These are phyloP conservation scores for Phalloptychus januarius DNA, from an alignment of 2,797 vertebrate genomes.

Conservation along the genomic window DNA sequence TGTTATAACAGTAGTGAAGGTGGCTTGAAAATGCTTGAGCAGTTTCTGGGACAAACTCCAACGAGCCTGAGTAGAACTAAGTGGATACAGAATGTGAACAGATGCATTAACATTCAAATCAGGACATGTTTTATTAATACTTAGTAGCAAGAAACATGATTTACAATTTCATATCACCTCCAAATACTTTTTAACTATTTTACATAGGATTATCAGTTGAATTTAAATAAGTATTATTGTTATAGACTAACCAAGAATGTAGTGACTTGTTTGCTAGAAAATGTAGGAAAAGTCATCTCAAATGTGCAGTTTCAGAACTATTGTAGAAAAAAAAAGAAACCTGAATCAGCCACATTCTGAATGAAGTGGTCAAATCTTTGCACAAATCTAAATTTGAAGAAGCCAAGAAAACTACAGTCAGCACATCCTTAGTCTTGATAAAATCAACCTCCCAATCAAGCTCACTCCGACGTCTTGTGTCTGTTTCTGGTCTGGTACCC, in stretches of 20 bases:
- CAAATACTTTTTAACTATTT: neutral
- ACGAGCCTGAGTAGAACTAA: neutral
- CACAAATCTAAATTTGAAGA: neutral
- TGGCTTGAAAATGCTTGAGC: too few species aligned
- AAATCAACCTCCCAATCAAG: neutral
- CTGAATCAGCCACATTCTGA: neutral
- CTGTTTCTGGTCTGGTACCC: neutral
- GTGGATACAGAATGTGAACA: neutral
- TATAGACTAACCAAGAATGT: neutral
- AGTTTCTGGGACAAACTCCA: neutral
- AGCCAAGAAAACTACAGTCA: neutral
- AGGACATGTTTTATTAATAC: neutral
- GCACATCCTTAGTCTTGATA: neutral
- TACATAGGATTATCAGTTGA: neutral
- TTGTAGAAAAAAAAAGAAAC: neutral
- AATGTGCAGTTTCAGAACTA: neutral
- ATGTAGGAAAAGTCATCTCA: neutral
- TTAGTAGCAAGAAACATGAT: neutral
- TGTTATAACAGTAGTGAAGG: neutral
- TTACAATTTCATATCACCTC: neutral
- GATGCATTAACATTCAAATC: neutral
- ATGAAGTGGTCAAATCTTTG: neutral
- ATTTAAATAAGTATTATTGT: neutral
- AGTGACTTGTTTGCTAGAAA: neutral
- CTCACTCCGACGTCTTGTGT: neutral